These are phyloP conservation scores for Seriola quinqueradiata DNA, from an alignment of 2,113 vertebrate genomes.

Conservation along the genomic window DNA sequence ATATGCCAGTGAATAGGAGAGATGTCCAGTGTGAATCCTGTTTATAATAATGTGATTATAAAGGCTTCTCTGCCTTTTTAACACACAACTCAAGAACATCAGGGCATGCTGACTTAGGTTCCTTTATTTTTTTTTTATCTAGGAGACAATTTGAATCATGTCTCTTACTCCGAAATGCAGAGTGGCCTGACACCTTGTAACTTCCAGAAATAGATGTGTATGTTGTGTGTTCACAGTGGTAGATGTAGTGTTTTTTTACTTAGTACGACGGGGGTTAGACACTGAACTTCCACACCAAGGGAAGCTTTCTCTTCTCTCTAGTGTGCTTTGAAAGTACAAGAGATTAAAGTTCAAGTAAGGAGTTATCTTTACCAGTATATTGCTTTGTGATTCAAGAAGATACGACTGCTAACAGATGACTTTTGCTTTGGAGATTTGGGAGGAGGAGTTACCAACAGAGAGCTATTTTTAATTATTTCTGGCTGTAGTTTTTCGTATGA, in stretches of 20 bases:
- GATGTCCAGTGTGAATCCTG: neutral
- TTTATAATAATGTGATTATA: neutral
- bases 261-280: neutral
- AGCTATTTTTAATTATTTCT: neutral
- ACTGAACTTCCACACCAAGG: neutral
- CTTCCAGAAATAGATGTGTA: neutral
- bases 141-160: neutral
- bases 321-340: slow-evolving; percentile 8
- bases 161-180: neutral
- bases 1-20: neutral
- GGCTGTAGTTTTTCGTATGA: neutral
- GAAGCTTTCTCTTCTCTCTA: neutral
- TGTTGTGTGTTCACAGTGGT: neutral
- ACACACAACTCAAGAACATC: neutral
- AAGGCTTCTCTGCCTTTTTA: slow-evolving; percentile 24
- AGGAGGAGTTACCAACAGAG: neutral
- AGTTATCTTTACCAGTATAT: slow-evolving; percentile 35
- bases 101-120: neutral
- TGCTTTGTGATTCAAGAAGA: slow-evolving; percentile 12
- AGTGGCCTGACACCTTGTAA: neutral
- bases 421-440: neutral
- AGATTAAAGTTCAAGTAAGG: slow-evolving; percentile 50
- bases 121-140: neutral
- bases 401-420: neutral
- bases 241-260: neutral